phyloP scores from a whole-genome alignment of 2,797 vertebrate species.

The Epinephelus awoara region DNA sequence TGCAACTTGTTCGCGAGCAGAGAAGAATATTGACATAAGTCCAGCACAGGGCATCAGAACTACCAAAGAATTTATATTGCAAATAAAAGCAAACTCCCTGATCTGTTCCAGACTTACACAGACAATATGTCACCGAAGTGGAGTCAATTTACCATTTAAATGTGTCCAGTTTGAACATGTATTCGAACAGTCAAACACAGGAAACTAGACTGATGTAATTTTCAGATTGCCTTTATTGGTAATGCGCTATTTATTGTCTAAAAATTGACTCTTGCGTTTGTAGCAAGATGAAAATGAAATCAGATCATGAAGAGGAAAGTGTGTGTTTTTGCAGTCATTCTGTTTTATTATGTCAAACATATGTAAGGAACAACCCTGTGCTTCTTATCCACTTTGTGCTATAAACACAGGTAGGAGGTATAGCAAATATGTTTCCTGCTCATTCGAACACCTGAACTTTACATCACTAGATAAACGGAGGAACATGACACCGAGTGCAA shows the following conservation, averaged over 20 bases:
- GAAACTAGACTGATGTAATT: not conserved
- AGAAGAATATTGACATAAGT: conserved; percentile 29
- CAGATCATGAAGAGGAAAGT: too few relatives aligned
- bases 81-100: conserved; percentile 9
- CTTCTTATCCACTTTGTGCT: not conserved
- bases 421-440: not conserved
- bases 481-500: not conserved
- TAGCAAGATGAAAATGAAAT: not conserved
- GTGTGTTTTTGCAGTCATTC: not conserved
- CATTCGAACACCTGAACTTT: not conserved
- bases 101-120: not conserved
- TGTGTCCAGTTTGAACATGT: not conserved
- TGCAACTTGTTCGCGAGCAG: conserved; percentile 44
- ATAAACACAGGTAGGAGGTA: not conserved
- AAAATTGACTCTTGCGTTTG: not conserved
- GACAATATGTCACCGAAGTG: not conserved
- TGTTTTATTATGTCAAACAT: not conserved
- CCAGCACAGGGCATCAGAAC: conserved; percentile 8
- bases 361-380: not conserved
- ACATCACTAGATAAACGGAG: not conserved
- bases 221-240: not conserved
- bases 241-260: not conserved
- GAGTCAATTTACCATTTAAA: not conserved
- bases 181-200: not conserved
- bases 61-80: conserved; percentile 12